Conservation (phyloP, 2,888 invertebrate species). For the Macrophya annulata region DNA sequence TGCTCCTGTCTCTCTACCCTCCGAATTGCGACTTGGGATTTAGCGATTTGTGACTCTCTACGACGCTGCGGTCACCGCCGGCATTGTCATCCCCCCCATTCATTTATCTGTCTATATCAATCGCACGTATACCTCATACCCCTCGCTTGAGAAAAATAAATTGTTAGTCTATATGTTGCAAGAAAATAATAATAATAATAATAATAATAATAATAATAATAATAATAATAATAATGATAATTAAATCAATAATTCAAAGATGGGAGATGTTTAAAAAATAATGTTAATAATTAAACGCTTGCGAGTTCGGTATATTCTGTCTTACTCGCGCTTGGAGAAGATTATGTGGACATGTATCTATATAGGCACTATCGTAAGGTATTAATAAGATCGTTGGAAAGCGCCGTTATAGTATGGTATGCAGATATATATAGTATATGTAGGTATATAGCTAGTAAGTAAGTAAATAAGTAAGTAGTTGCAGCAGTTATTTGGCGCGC, state of each 20-base stretch:
- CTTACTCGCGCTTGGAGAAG: not conserved
- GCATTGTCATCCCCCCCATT: not conserved
- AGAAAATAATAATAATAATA: not conserved
- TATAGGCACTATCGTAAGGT: not conserved
- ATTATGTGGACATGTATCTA: not conserved
- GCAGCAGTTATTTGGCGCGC: slow-evolving; percentile 4
- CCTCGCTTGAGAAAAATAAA: not conserved
- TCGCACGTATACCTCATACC: slow-evolving; percentile 32
- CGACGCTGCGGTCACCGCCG: slow-evolving; percentile 51
- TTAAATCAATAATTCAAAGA: not conserved
- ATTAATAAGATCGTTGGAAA: not conserved
- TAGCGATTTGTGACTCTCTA: slow-evolving; percentile 24
- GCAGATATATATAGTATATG: not conserved
- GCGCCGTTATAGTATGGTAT: not conserved
- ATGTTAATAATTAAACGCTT: not conserved
- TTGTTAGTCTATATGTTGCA: not conserved
- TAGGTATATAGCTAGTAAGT: not conserved
- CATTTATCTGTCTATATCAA: slow-evolving; percentile 14
- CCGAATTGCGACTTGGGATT: slow-evolving; percentile 15
- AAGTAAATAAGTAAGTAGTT: slow-evolving; percentile 20
- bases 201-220: not conserved
- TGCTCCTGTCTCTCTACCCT: slow-evolving; percentile 53
- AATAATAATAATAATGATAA: not conserved
- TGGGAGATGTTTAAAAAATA: not conserved
- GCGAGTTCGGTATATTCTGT: not conserved